Percentiles rank a stretch among this genome's conserved stretches.
phyloP scores from a whole-genome alignment of 2,113 vertebrate species.

The Nanorana parkeri region DNA sequence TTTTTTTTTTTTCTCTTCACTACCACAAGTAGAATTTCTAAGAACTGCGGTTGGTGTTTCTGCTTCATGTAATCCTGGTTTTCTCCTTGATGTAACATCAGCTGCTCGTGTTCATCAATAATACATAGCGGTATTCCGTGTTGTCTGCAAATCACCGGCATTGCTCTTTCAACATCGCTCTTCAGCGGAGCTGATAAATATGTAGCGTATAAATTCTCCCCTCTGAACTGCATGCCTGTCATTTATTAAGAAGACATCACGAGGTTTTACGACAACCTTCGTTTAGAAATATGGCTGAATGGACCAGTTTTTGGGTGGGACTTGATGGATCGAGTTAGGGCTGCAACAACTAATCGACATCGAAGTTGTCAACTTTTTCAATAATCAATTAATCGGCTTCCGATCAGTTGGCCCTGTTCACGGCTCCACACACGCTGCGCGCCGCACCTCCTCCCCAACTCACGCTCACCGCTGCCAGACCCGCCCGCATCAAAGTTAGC shows the following conservation, averaged over 20 bases:
- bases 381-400: too few species aligned
- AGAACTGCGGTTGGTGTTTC: conserved; percentile 3
- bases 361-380: too few species aligned
- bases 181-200: conserved; percentile 25
- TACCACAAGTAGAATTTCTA: conserved; percentile 9
- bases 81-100: conserved; percentile 46
- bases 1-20: too few species aligned
- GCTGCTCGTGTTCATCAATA: conserved; percentile 32
- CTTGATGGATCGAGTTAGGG: too few species aligned
- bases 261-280: background rate
- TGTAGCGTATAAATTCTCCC: background rate
- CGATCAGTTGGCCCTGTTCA: too few species aligned
- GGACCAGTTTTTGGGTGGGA: background rate
- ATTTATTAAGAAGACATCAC: conserved; percentile 6
- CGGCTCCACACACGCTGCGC: too few species aligned
- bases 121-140: conserved; percentile 21
- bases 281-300: background rate
- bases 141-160: conserved; percentile 18
- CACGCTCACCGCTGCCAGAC: too few species aligned
- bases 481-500: too few species aligned
- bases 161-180: conserved; percentile 1
- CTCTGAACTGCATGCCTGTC: background rate
- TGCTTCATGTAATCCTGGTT: conserved; percentile 23
- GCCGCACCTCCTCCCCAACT: too few species aligned
- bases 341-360: too few species aligned